Percentiles rank a stretch among this genome's conserved stretches.
Evolutionary conservation across 2,113 vertebrate genomes (phyloP).

Genomic region (Reinhardtius hippoglossoides): DNA sequence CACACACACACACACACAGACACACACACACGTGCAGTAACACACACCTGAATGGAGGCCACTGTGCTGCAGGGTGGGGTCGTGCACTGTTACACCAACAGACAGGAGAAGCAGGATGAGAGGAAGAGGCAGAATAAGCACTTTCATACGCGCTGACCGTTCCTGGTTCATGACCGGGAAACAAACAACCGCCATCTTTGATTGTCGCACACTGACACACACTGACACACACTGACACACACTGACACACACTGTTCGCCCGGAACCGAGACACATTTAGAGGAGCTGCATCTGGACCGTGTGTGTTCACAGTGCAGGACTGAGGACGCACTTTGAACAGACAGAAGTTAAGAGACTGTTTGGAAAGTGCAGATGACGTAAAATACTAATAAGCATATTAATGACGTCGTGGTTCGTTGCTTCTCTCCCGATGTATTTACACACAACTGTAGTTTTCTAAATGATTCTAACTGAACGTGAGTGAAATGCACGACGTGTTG

Average conservation of each 20-base stretch:
- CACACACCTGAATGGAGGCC: slow-evolving; percentile 50
- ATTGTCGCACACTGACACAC: slow-evolving; percentile 9
- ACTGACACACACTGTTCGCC: too few species aligned
- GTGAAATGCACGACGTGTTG: too few species aligned
- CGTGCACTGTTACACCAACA: slow-evolving; percentile 17
- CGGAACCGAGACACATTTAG: background rate
- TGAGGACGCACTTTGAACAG: too few species aligned
- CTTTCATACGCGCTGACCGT: slow-evolving; percentile 3
- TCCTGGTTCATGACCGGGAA: slow-evolving; percentile 1
- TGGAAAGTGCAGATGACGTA: too few species aligned
- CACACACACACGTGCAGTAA: background rate
- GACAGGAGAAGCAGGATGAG: background rate
- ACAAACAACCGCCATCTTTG: slow-evolving; percentile 3
- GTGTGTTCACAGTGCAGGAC: too few species aligned
- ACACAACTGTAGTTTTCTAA: too few species aligned
- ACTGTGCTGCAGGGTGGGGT: slow-evolving; percentile 46
- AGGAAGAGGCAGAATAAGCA: background rate
- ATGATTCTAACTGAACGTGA: too few species aligned
- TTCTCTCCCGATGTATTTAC: too few species aligned
- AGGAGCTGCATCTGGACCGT: background rate
- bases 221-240: background rate
- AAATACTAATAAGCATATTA: too few species aligned
- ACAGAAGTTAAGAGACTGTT: too few species aligned
- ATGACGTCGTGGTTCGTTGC: too few species aligned
- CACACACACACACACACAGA: slow-evolving; percentile 18